Evolutionary conservation across 2,797 vertebrate genomes (phyloP).

Genomic region (Telmatherina bonti): DNA sequence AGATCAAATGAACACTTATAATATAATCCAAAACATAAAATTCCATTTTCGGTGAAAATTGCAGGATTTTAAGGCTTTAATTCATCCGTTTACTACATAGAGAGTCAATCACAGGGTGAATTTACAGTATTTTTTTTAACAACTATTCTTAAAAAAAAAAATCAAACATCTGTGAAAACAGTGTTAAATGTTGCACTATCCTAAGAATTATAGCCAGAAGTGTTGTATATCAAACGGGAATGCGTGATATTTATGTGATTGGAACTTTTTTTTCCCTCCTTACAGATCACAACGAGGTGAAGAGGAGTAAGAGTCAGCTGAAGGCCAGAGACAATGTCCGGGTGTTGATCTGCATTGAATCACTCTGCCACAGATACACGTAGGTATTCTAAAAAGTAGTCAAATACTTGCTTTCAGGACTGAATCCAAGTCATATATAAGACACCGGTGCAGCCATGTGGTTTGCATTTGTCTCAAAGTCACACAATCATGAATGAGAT

Average conservation of each 20-base stretch:
- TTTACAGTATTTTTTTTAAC: neutral
- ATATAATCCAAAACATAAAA: no score
- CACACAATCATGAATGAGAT: conserved; percentile 20
- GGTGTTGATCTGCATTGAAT: conserved; percentile 95
- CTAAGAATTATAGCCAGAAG: neutral
- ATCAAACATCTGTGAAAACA: no score
- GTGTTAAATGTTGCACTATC: no score
- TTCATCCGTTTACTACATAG: neutral
- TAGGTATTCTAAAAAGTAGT: conserved; percentile 73
- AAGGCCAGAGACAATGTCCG: conserved; percentile 89
- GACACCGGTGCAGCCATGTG: conserved; percentile 39
- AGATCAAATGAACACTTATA: no score
- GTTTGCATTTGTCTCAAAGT: conserved; percentile 60
- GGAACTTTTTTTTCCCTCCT: conserved; percentile 5
- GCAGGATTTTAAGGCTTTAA: no score
- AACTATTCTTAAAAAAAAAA: neutral
- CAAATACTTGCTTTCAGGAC: neutral
- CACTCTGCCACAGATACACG: conserved; percentile 93
- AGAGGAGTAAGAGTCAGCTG: conserved; percentile 86
- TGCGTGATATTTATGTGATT: conserved; percentile 6
- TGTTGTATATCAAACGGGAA: neutral
- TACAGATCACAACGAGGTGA: conserved; percentile 92
- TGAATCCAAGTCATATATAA: conserved; percentile 11
- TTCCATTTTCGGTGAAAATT: no score
- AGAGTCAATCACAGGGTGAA: neutral